phyloP scores from a whole-genome alignment of 2,888 invertebrate species.

The Selenia dentaria region DNA sequence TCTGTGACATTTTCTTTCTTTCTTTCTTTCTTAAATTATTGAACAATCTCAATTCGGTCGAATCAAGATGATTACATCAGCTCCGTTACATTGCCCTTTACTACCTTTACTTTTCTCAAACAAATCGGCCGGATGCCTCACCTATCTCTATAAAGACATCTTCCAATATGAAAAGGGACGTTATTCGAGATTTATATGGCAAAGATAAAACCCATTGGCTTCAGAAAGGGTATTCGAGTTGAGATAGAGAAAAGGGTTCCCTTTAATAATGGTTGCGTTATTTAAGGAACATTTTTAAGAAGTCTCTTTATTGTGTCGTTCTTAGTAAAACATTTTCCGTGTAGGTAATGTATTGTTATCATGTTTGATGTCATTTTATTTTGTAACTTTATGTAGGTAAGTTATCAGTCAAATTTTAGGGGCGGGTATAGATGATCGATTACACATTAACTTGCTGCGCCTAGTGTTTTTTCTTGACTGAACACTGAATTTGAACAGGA shows the following conservation, averaged over 20 bases:
- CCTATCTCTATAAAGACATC: conserved; percentile 8
- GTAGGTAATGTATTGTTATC: neutral
- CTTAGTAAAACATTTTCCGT: conserved; percentile 1
- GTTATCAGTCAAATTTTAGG: no score
- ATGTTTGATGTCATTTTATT: neutral
- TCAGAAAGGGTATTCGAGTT: conserved; percentile 15
- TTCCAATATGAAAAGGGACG: conserved; percentile 26
- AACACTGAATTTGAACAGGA: no score
- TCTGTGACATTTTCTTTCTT: no score
- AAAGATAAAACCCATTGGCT: conserved; percentile 22
- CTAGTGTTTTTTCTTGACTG: no score
- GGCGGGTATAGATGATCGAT: no score
- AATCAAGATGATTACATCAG: no score
- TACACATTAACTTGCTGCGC: no score
- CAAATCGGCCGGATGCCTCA: neutral
- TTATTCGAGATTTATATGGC: conserved; percentile 26
- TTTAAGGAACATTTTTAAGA: conserved; percentile 10
- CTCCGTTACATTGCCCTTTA: no score
- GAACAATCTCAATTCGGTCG: no score
- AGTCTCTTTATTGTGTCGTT: conserved; percentile 11
- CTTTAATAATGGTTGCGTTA: conserved; percentile 10
- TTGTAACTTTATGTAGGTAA: neutral
- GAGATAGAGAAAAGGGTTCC: conserved; percentile 17
- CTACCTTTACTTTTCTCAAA: no score
- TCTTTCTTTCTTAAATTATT: no score